phyloP scores from a whole-genome alignment of 1,140 invertebrate species.

The Varroa destructor region DNA sequence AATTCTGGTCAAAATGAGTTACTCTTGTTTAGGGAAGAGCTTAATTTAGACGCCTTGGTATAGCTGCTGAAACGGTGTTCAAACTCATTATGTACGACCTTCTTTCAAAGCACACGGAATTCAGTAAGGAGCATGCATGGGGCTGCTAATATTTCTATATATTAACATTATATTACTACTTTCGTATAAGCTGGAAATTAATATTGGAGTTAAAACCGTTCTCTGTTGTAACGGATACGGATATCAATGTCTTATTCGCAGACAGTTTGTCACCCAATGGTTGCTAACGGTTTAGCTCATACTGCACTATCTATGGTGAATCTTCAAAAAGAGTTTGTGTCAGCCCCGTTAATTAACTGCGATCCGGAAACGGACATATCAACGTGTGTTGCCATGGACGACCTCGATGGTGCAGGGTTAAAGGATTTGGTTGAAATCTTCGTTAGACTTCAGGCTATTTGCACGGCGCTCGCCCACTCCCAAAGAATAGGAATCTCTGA shows the following conservation, averaged over 20 bases:
- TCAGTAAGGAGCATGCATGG: too few species aligned
- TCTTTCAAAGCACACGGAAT: too few species aligned
- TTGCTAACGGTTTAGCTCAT: not conserved
- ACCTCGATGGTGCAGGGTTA: not conserved
- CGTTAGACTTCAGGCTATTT: not conserved
- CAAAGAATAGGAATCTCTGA: not conserved
- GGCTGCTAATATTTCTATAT: too few species aligned
- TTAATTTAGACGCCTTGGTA: too few species aligned
- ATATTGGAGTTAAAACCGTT: too few species aligned
- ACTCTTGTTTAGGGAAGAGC: too few species aligned
- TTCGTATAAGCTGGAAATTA: too few species aligned
- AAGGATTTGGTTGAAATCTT: slow-evolving; percentile 1
- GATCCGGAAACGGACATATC: not conserved
- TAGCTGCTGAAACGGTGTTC: too few species aligned
- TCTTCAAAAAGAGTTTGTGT: not conserved
- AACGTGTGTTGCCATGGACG: not conserved
- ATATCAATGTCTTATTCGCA: not conserved
- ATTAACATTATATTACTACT: too few species aligned
- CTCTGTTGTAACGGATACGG: too few species aligned
- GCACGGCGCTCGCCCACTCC: not conserved
- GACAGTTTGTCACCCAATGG: slow-evolving; percentile 18
- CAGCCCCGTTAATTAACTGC: not conserved
- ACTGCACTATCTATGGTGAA: not conserved
- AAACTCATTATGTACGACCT: too few species aligned
- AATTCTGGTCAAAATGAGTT: too few species aligned